Percentiles rank a stretch among this genome's conserved stretches.
These are phyloP conservation scores for Salpingus planirostris DNA, from an alignment of 2,888 invertebrate genomes.

Conservation along the genomic window DNA sequence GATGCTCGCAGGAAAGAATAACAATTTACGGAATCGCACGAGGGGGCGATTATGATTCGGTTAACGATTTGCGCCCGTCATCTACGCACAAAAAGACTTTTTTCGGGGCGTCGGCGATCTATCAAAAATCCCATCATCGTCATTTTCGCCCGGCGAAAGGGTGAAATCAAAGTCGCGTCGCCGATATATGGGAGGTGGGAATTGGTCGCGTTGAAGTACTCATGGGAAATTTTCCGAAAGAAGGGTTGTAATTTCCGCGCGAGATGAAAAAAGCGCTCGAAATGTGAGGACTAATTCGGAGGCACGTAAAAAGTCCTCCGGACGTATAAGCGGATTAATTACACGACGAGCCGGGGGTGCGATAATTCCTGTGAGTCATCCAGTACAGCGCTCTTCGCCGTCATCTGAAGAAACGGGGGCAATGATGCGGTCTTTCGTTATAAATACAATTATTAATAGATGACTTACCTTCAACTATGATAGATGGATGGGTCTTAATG, in stretches of 20 bases:
- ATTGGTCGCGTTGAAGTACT: no score
- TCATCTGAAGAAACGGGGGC: slow-evolving; percentile 35
- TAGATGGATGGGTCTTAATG: slow-evolving; percentile 15
- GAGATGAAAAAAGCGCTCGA: background rate
- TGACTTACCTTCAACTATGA: slow-evolving; percentile 31
- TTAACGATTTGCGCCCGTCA: slow-evolving; percentile 2
- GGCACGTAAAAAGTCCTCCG: slow-evolving; percentile 21
- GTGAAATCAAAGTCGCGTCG: background rate
- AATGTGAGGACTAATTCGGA: slow-evolving; percentile 1
- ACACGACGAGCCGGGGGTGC: slow-evolving; percentile 31
- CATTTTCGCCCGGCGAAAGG: no score
- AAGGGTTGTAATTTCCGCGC: no score
- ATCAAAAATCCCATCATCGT: no score
- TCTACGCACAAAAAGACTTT: no score
- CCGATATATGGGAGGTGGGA: background rate
- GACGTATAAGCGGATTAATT: slow-evolving; percentile 31
- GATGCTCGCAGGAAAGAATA: slow-evolving; percentile 11
- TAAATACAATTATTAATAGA: slow-evolving; percentile 35
- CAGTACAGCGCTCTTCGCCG: slow-evolving; percentile 25
- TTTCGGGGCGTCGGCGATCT: no score
- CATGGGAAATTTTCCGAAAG: no score
- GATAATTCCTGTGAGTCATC: slow-evolving; percentile 34
- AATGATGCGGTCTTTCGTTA: slow-evolving; percentile 31
- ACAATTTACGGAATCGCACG: slow-evolving; percentile 10
- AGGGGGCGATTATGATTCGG: slow-evolving; percentile 7